Percentiles rank a stretch among this genome's conserved stretches.
These are phyloP conservation scores for Catharus ustulatus DNA, from an alignment of 2,797 vertebrate species.

Conservation along the genomic window DNA sequence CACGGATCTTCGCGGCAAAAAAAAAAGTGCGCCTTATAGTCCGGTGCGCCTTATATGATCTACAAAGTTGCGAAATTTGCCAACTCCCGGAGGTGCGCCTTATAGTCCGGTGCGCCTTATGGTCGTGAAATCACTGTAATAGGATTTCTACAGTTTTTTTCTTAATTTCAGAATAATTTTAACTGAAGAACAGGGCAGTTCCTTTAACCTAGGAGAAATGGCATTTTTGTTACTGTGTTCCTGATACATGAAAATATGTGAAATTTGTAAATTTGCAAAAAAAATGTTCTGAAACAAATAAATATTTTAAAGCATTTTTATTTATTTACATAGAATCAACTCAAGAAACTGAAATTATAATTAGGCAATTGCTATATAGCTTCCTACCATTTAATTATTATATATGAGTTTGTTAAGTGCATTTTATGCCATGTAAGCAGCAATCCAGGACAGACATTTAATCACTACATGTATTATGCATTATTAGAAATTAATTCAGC, in stretches of 20 bases:
- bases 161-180: background rate
- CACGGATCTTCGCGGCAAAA: too few relatives aligned
- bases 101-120: too few relatives aligned
- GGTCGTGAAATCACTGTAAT: too few relatives aligned
- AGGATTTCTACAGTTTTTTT: background rate
- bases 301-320: background rate
- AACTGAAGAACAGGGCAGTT: background rate
- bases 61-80: too few relatives aligned
- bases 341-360: background rate
- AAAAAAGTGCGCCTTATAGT: too few relatives aligned
- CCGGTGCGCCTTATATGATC: too few relatives aligned
- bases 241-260: background rate
- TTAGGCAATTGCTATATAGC: background rate
- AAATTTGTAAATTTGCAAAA: background rate
- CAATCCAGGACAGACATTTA: conserved; percentile 8
- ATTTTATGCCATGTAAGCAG: background rate
- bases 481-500: conserved; percentile 28
- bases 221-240: background rate
- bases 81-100: too few relatives aligned
- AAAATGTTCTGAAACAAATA: background rate
- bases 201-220: background rate
- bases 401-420: background rate
- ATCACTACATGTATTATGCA: background rate
- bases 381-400: background rate
- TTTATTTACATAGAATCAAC: background rate